Evolutionary conservation across 2,113 vertebrate species (phyloP), one percentile per base, ranked within the genome.

Genomic region (Dasyurus viverrinus): DNA sequence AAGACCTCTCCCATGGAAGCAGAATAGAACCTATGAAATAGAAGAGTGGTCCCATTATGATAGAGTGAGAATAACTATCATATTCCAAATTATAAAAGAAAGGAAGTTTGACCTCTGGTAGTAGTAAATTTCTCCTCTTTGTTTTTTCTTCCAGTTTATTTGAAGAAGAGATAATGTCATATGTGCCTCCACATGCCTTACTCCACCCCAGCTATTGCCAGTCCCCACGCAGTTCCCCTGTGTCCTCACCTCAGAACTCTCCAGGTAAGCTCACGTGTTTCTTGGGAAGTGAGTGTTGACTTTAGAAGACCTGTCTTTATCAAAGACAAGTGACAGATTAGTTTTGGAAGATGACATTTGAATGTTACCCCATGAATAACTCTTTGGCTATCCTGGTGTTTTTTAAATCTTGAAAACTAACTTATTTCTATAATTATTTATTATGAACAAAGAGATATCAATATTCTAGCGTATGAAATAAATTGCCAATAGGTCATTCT

Each of bases 151-250:
- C 90, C 98, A 99, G 99, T 97, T 98, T 99, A 96, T 99, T 99
- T 98, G 99, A 99, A 98, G 99, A 99, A 98, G 99, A 99, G 97
- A 99, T 99, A 98, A 99, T 99, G 99, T 99, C 99, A 0, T 99
- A 99, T 5, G 99, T 99, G 96, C 99, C 99, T 0, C 99, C 99
- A 98, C 99, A 99, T 97, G 98, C 99, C 96, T 99, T 99, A 99
- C 99, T 99, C 94, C 99, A 99, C 98, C 99, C 99, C 54, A 99
- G 99, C 97, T 99, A 99, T 98, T 99, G 99, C 98, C 99, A 99
- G 97, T 99, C 99, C 55, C 99, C 99, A 0, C 98, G 99, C 89
- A 98, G 99, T 90, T 99, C 99, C 0, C 99, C 99, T 0, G 99
- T 99, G 94, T 99, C 99, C 48, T 99, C 99, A 0, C 99, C 99